Evolutionary conservation across 2,113 vertebrate species (phyloP).

Genomic region (Cyprinodon variegatus): DNA sequence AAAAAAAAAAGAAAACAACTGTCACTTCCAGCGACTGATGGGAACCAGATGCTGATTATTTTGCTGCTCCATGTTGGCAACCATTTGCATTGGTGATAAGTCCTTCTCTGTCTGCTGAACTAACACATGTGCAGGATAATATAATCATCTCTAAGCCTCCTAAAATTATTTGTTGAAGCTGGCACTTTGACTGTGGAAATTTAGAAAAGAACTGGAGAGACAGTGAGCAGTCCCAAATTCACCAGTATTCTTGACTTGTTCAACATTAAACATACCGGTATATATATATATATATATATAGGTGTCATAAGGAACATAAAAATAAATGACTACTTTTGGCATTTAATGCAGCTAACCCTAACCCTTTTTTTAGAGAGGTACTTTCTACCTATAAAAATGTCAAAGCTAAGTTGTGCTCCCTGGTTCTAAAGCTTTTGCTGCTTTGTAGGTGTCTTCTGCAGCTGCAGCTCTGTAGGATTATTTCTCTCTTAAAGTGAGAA

Average conservation of each 20-base stretch:
- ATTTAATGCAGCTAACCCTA: background rate
- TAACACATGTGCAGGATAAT: background rate
- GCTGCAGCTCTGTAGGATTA: background rate
- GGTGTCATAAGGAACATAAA: too few relatives aligned
- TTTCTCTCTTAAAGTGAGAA: background rate
- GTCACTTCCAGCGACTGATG: slow-evolving; percentile 13
- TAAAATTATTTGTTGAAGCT: background rate
- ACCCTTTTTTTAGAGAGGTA: background rate
- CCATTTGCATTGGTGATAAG: background rate
- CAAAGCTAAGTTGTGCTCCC: background rate
- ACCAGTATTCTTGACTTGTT: background rate
- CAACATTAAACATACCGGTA: too few relatives aligned
- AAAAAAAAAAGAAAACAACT: background rate
- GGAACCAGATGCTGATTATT: slow-evolving; percentile 40
- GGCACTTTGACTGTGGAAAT: background rate
- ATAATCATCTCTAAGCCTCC: background rate
- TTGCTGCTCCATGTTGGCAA: slow-evolving; percentile 13
- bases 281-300: too few relatives aligned
- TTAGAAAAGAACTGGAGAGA: background rate
- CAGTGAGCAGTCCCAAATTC: background rate
- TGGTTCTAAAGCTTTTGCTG: background rate
- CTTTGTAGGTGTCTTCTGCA: background rate
- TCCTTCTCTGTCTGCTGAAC: slow-evolving; percentile 10
- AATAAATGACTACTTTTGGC: background rate
- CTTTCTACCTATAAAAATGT: background rate